Percentiles rank a stretch among this genome's conserved stretches.
Evolutionary conservation across 1,140 invertebrate genomes (phyloP).

Genomic region (Fopius arisanus): DNA sequence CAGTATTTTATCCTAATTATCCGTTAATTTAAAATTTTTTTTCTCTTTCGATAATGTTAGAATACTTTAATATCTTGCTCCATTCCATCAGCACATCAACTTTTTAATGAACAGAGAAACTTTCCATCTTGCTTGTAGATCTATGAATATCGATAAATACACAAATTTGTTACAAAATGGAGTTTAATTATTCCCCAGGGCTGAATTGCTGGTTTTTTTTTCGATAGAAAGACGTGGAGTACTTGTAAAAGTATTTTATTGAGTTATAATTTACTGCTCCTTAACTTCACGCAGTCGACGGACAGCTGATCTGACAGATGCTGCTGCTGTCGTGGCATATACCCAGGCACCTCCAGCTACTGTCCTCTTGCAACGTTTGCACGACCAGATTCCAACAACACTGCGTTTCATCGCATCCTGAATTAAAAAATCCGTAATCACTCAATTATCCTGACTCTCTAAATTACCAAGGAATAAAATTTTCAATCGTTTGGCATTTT

Average conservation of each 20-base stretch:
- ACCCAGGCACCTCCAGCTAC: slow-evolving; percentile 97
- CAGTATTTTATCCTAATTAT: slow-evolving; percentile 11
- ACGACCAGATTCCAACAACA: slow-evolving; percentile 98
- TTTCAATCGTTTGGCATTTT: too few relatives aligned
- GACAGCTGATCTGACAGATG: slow-evolving; percentile 94
- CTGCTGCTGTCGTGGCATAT: slow-evolving; percentile 82
- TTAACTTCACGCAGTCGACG: slow-evolving; percentile 96
- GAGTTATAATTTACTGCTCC: slow-evolving; percentile 66
- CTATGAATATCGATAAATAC: slow-evolving; percentile 33
- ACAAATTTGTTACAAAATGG: slow-evolving; percentile 37
- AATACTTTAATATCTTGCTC: slow-evolving; percentile 24
- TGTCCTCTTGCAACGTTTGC: slow-evolving; percentile 93
- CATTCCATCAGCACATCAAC: slow-evolving; percentile 19
- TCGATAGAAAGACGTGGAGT: neutral
- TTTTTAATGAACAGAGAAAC: slow-evolving; percentile 23
- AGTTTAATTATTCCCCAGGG: neutral
- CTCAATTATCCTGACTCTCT: too few relatives aligned
- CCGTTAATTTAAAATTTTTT: neutral
- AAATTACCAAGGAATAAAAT: too few relatives aligned
- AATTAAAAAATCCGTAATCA: slow-evolving; percentile 30
- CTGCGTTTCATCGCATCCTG: slow-evolving; percentile 98
- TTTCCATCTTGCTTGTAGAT: slow-evolving; percentile 36
- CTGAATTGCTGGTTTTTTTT: neutral
- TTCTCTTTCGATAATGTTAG: neutral
- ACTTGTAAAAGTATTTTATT: slow-evolving; percentile 5